Percentiles rank a stretch among this genome's conserved stretches.
Conservation (phyloP, 2,797 vertebrate species). For the Gadopsis marmoratus region DNA sequence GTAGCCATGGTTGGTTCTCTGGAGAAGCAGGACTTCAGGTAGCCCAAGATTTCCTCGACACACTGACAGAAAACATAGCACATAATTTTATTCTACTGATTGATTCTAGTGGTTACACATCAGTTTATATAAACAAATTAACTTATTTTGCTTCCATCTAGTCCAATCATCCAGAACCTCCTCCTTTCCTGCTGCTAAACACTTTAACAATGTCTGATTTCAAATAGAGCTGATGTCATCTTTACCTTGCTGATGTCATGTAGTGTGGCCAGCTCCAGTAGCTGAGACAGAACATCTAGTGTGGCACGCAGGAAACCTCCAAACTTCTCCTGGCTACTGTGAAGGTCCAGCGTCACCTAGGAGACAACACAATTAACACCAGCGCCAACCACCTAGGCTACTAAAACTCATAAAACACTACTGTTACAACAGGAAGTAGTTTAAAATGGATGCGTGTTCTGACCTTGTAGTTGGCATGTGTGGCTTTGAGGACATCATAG, state of each 20-base stretch:
- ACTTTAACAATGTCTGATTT: not conserved
- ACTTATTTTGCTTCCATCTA: not conserved
- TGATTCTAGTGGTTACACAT: not conserved
- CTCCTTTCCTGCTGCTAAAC: not conserved
- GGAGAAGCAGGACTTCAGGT: constrained; percentile 96
- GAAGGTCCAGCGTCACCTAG: constrained; percentile 96
- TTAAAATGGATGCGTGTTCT: not conserved
- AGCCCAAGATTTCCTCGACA: constrained; percentile 97
- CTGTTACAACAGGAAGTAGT: accelerated
- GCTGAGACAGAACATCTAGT: constrained; percentile 95
- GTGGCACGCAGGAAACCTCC: constrained; percentile 92
- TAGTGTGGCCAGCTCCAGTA: constrained; percentile 94
- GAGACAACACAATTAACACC: not conserved
- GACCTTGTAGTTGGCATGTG: constrained; percentile 98
- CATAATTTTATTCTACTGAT: not conserved
- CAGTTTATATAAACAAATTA: not conserved
- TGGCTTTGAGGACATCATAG: constrained; percentile 97
- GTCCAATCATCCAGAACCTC: not conserved
- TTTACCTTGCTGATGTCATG: constrained; percentile 96
- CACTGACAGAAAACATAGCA: constrained; percentile 81
- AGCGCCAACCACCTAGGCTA: not conserved
- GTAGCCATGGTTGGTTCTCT: constrained; percentile 97
- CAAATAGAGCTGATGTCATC: not conserved
- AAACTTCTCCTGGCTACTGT: constrained; percentile 95
- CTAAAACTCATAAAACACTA: not conserved